These are phyloP conservation scores for Sebastiscus tertius DNA, from an alignment of 2,797 vertebrate genomes.

Conservation along the genomic window DNA sequence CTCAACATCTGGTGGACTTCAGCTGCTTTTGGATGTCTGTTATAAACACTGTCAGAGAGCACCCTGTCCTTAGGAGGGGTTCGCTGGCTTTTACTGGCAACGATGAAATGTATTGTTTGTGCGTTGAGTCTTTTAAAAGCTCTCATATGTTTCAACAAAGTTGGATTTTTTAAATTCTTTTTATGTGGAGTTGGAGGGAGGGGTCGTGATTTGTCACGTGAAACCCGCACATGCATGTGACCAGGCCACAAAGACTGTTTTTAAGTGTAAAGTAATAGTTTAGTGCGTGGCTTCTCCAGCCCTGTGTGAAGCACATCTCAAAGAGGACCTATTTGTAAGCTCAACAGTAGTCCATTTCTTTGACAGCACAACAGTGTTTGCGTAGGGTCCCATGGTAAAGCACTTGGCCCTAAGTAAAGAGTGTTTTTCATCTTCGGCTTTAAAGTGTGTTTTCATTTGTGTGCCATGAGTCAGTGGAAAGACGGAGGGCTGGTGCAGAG, in stretches of 20 bases:
- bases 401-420: conserved; percentile 66
- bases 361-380: conserved; percentile 57
- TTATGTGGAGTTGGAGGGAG: background rate
- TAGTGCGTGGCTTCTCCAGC: background rate
- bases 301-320: conserved; percentile 31
- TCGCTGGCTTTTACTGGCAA: conserved; percentile 53
- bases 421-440: conserved; percentile 66
- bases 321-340: conserved; percentile 45
- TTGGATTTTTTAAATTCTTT: conserved; percentile 6
- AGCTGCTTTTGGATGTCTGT: conserved; percentile 71
- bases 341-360: conserved; percentile 57
- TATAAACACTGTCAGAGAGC: conserved; percentile 75
- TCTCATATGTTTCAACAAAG: conserved; percentile 47
- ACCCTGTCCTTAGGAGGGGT: conserved; percentile 56
- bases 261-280: background rate
- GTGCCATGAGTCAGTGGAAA: conserved; percentile 75
- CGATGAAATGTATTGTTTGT: conserved; percentile 54
- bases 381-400: conserved; percentile 57
- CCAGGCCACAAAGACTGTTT: background rate
- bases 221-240: background rate
- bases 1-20: conserved; percentile 82
- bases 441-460: conserved; percentile 77
- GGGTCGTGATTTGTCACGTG: background rate
- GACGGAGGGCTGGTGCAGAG: conserved; percentile 52
- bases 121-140: conserved; percentile 54